Evolutionary conservation across 2,888 invertebrate species (phyloP), one percentile per base, ranked within the genome.

Genomic region (Pomacea canaliculata): DNA sequence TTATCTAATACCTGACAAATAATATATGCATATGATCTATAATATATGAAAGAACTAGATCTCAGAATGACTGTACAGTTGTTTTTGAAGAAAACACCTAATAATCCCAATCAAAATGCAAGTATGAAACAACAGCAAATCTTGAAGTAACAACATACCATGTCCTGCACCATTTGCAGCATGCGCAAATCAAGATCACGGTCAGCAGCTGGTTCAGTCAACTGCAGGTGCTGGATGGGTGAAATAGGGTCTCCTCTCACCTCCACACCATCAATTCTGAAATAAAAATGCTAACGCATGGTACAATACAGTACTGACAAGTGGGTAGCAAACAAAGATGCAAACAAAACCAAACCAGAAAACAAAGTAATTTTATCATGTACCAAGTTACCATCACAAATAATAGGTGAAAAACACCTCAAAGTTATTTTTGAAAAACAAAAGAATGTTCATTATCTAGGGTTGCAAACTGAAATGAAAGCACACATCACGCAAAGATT

Each of bases 81-180:
- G 37, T 37, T 37, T 37, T 37, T 3, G 37, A 37, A 5, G 37
- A 37, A 37, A 18, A 56, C 51, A 10, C 51, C 10, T 13, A 12
- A 12, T 7, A 63, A 23, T 8, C 27, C 27, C 63, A 23, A 63
- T 27, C 70, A 70, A 27, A 60, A n/a, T 23, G n/a, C 23, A 3
- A 56, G 51, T 48, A 56, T n/a, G 19, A 46, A 51, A 8, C 49
- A 23, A 56, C 16, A 70, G 56, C 7, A 70, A 70, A 23, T 18
- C 18, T 37, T 16, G n/a, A 68, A 18, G 46, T 9, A 2, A 67
- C 13, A 8, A 13, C 73, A 84, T 83, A 92, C 92, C 86, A 88
- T 82, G 70, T 90, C 92, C 19, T 94, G 93, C 67, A 96, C 93
- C 83, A 93, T 91, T 7, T 92, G 92, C 4, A 96, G 91, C 81